Conservation (phyloP, 2,797 vertebrate species). For the Poecilia gillii region DNA sequence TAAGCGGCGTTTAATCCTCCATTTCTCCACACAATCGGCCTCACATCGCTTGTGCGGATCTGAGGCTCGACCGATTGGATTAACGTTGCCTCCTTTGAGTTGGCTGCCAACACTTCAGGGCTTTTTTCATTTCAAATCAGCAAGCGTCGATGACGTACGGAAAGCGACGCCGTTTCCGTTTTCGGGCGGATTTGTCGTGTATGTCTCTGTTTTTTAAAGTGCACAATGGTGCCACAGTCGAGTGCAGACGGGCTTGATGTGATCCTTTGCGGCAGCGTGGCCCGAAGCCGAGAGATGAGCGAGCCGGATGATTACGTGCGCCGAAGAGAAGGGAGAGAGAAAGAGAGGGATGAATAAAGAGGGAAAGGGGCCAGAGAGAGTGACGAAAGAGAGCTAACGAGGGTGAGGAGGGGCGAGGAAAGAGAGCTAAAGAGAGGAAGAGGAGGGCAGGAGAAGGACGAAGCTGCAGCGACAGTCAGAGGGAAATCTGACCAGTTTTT, state of each 20-base stretch:
- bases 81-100: constrained; percentile 51
- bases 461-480: constrained; percentile 32
- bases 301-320: constrained; percentile 79
- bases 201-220: constrained; percentile 13
- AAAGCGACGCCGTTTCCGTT: not conserved
- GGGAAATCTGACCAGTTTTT: constrained; percentile 52
- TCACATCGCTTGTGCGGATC: constrained; percentile 69
- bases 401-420: constrained; percentile 8
- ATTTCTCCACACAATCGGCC: constrained; percentile 70
- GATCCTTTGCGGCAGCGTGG: constrained; percentile 77
- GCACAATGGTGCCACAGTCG: constrained; percentile 60
- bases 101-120: constrained; percentile 40
- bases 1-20: constrained; percentile 74
- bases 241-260: constrained; percentile 75
- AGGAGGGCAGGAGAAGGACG: constrained; percentile 45
- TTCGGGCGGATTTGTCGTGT: constrained; percentile 19
- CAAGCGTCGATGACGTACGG: not conserved
- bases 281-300: constrained; percentile 68
- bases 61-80: constrained; percentile 69
- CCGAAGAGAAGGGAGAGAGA: constrained; percentile 68
- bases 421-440: constrained; percentile 15
- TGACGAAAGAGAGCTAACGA: constrained; percentile 39
- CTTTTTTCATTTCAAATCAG: constrained; percentile 17
- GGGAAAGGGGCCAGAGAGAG: constrained; percentile 46
- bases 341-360: constrained; percentile 32